Evolutionary conservation across 1,140 invertebrate species (phyloP), one percentile per base, ranked within the genome.

Genomic region (Cydia strobilella): DNA sequence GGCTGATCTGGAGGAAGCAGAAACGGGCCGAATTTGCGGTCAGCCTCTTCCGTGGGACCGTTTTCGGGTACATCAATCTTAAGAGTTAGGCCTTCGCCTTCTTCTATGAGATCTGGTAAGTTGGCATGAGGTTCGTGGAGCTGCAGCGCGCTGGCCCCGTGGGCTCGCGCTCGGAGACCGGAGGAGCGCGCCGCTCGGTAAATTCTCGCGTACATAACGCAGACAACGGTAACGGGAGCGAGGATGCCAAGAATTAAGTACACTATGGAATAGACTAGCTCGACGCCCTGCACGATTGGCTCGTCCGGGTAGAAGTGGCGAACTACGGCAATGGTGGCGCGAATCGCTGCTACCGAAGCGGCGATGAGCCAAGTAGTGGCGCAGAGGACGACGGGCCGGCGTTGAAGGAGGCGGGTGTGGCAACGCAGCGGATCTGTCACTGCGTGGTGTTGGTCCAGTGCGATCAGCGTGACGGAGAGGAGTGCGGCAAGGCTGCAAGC

Each of bases 341-440:
- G 83, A 0, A 94, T 79, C 0, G 94, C 94, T 42, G 96, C 86
- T 1, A 84, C 95, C 0, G 93, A 74, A 1, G 93, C 89, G 0
- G 96, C 94, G 1, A 95, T 87, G 7, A 95, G 78, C 97, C 97
- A 96, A 10, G 94, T 94, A 13, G 94, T 89, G 9, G 94, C 92
- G 73, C 98, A 96, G 12, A 97, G 93, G 0, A 96, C 87, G 1
- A 94, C 95, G 0, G 96, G 96, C 62, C 95, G 95, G 10, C 95
- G 90, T 80, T 96, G 95, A 81, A 97, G 95, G 75, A 98, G 94
- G 39, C 96, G 94, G 15, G 95, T 95, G 77, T 96, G 96, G 87
- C 98, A 98, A n/a, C 96, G 95, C 25, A 98, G 93, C 0, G 97
- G 97, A 86, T 97, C 96, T 5, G 97, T 96, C 39, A 98, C 97